Conservation (phyloP, 35 echinoderm and acorn worm genomes). For the Nesometra sesokonis region DNA sequence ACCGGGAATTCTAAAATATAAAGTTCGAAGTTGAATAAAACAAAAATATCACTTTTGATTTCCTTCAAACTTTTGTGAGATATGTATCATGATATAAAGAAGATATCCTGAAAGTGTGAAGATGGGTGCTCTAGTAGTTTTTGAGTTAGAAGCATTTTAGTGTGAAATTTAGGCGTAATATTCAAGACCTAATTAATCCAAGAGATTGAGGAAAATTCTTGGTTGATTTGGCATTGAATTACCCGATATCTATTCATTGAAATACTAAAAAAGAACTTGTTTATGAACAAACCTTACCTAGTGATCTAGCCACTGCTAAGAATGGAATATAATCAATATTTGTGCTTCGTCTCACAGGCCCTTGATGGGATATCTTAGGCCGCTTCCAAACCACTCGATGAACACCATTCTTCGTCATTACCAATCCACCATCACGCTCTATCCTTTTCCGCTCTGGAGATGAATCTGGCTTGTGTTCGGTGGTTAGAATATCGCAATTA, state of each 20-base stretch:
- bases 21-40: neutral
- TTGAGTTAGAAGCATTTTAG: too few species aligned
- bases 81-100: too few species aligned
- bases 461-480: slow-evolving; percentile 77
- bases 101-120: too few species aligned
- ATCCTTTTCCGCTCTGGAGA: slow-evolving; percentile 61
- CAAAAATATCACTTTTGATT: neutral
- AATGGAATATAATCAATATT: slow-evolving; percentile 76
- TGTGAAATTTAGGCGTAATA: too few species aligned
- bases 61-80: too few species aligned
- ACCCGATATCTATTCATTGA: too few species aligned
- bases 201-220: too few species aligned
- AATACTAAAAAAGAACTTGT: too few species aligned
- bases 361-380: slow-evolving; percentile 54
- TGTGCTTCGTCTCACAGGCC: slow-evolving; percentile 74
- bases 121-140: neutral
- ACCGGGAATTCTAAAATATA: too few species aligned
- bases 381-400: slow-evolving; percentile 87
- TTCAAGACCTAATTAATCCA: neutral
- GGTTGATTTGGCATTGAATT: too few species aligned
- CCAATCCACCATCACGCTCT: slow-evolving; percentile 48
- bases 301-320: slow-evolving; percentile 81
- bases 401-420: slow-evolving; percentile 72
- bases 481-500: slow-evolving; percentile 47
- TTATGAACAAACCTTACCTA: too few species aligned